Conservation (phyloP, 2,797 vertebrate species). For the Lagorchestes hirsutus region DNA sequence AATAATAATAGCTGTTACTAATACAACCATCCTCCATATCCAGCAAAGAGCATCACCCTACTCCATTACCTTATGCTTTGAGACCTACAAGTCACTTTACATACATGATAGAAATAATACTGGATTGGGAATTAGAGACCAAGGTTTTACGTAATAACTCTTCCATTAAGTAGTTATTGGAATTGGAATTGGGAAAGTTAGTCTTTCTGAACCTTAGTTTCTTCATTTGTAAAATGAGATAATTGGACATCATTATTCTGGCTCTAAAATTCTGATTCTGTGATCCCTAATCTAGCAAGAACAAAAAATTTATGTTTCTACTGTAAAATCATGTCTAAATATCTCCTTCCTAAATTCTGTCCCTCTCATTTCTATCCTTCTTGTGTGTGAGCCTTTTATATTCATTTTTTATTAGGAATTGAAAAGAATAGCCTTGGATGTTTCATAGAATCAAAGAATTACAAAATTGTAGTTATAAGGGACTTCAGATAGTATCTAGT, state of each 20-base stretch:
- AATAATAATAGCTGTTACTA: not conserved
- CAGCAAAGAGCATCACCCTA: too few relatives aligned
- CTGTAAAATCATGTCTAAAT: not conserved
- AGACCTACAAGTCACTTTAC: not conserved
- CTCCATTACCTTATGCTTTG: too few relatives aligned
- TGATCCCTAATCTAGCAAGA: constrained; percentile 23
- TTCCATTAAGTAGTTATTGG: not conserved
- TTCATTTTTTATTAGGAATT: constrained; percentile 16
- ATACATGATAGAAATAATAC: not conserved
- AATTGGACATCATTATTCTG: too few relatives aligned
- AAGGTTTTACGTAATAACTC: not conserved
- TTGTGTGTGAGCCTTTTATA: not conserved
- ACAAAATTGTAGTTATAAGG: not conserved
- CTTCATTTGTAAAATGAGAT: not conserved
- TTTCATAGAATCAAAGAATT: not conserved
- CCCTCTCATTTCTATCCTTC: constrained; percentile 40
- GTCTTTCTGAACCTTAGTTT: not conserved
- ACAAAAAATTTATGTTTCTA: constrained; percentile 2
- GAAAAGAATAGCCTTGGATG: not conserved
- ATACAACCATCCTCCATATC: too few relatives aligned
- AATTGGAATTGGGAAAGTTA: not conserved
- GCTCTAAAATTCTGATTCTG: too few relatives aligned
- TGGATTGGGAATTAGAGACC: not conserved
- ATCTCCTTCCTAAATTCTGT: constrained; percentile 36
- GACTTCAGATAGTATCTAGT: not conserved